These are phyloP conservation scores for Gyrodactylus bullatarudis DNA, from an alignment of 1,140 invertebrate genomes.

Conservation along the genomic window DNA sequence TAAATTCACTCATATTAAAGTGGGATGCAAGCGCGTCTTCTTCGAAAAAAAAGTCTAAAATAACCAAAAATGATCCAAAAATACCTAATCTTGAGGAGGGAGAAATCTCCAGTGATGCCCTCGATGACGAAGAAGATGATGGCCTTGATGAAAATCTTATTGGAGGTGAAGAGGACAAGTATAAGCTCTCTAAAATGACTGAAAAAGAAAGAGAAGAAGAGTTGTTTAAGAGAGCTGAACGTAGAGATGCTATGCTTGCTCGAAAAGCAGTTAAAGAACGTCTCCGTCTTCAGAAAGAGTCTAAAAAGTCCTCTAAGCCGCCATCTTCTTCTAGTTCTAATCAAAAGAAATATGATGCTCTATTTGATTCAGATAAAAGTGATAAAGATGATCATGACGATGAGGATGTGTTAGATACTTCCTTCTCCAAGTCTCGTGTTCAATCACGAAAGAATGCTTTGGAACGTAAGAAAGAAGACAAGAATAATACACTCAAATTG, in stretches of 20 bases:
- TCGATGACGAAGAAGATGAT: constrained; percentile 18
- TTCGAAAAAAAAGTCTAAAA: not conserved
- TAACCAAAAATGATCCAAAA: not conserved
- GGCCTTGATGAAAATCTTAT: constrained; percentile 79
- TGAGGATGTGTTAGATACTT: not conserved
- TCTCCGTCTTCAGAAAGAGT: not conserved
- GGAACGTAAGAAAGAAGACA: not conserved
- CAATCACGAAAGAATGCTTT: not conserved
- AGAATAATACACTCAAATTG: constrained; percentile 9
- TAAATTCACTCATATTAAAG: not conserved
- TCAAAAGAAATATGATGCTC: not conserved
- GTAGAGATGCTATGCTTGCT: constrained; percentile 29
- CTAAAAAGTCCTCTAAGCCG: not conserved
- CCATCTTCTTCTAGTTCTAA: not conserved
- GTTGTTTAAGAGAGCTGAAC: constrained; percentile 71
- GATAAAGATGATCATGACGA: not conserved
- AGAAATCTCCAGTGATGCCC: constrained; percentile 1
- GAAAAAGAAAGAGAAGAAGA: constrained; percentile 85
- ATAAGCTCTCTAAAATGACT: constrained; percentile 51
- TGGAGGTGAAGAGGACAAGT: constrained; percentile 72
- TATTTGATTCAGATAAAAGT: not conserved
- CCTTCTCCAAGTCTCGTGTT: not conserved
- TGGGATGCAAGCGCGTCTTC: not conserved
- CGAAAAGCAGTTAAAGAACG: not conserved
- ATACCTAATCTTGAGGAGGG: constrained; percentile 3